These are phyloP conservation scores for Hermetia illucens DNA, from an alignment of 1,140 invertebrate species.

Conservation along the genomic window DNA sequence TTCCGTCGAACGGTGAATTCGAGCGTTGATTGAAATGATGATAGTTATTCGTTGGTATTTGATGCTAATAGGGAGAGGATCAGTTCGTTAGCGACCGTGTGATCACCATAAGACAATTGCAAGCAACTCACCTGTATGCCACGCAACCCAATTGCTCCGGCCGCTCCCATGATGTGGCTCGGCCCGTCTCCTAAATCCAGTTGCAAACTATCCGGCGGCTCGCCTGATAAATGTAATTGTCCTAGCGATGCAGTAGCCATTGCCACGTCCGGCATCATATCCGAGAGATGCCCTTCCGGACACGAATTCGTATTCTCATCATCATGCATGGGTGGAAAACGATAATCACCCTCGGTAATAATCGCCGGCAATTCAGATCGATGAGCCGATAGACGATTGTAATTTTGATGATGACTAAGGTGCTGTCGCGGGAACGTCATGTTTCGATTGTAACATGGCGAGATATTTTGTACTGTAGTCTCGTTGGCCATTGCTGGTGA, in stretches of 20 bases:
- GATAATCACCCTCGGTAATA: slow-evolving; percentile 43
- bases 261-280: slow-evolving; percentile 78
- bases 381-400: slow-evolving; percentile 9
- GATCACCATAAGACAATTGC: neutral
- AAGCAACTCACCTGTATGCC: slow-evolving; percentile 18
- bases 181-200: slow-evolving; percentile 65
- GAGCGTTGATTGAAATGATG: slow-evolving; percentile 26
- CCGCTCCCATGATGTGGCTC: slow-evolving; percentile 34
- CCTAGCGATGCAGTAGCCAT: slow-evolving; percentile 66
- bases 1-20: slow-evolving; percentile 20
- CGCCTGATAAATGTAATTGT: slow-evolving; percentile 38
- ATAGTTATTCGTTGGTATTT: slow-evolving; percentile 22
- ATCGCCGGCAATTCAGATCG: slow-evolving; percentile 43
- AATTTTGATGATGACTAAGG: slow-evolving; percentile 4
- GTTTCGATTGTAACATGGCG: slow-evolving; percentile 31
- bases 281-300: slow-evolving; percentile 56
- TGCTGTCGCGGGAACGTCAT: slow-evolving; percentile 45
- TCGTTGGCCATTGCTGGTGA: slow-evolving; percentile 18
- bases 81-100: neutral
- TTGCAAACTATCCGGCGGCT: slow-evolving; percentile 37
- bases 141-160: slow-evolving; percentile 16
- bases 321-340: slow-evolving; percentile 16
- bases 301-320: slow-evolving; percentile 43
- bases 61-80: slow-evolving; percentile 13
- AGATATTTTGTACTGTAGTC: slow-evolving; percentile 10